Percentiles rank a stretch among this genome's conserved stretches.
These are phyloP conservation scores for Illadopsis cleaveri DNA, from an alignment of 2,113 vertebrate genomes.

Conservation along the genomic window DNA sequence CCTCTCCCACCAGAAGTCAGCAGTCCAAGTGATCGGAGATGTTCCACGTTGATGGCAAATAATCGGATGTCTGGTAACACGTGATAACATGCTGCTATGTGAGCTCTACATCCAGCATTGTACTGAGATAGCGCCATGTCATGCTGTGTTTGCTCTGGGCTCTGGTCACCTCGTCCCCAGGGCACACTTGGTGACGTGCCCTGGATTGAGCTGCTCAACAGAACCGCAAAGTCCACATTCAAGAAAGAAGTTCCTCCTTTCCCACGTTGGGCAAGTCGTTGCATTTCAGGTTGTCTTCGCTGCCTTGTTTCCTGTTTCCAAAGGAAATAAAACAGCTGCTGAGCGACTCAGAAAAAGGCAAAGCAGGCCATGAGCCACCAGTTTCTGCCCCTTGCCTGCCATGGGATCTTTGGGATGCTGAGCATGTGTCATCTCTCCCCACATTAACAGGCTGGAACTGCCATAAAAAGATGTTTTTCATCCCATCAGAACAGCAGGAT, in stretches of 20 bases:
- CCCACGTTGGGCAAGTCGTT: conserved; percentile 82
- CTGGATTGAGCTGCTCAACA: neutral
- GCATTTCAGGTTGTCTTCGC: conserved; percentile 81
- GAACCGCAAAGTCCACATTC: conserved; percentile 38
- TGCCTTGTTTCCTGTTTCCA: conserved; percentile 87
- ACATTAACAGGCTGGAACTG: neutral
- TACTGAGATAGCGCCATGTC: neutral
- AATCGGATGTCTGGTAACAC: conserved; percentile 39
- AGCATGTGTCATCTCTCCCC: neutral
- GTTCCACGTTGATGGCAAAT: conserved; percentile 39
- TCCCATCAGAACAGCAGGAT: neutral
- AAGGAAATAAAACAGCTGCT: conserved; percentile 18
- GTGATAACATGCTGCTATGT: conserved; percentile 71
- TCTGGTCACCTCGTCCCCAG: conserved; percentile 21
- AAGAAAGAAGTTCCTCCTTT: conserved; percentile 88
- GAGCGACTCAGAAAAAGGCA: neutral
- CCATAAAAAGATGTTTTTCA: neutral
- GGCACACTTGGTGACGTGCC: neutral
- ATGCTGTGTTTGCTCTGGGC: conserved; percentile 46
- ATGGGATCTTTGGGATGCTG: fast-evolving
- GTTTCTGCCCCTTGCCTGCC: neutral
- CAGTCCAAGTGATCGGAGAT: conserved; percentile 12
- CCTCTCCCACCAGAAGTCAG: neutral
- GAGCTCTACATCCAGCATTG: conserved; percentile 51
- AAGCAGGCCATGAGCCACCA: neutral